Base-by-base conservation (phyloP, 2,113 vertebrate species). In the Chaetodon auriga region DNA sequence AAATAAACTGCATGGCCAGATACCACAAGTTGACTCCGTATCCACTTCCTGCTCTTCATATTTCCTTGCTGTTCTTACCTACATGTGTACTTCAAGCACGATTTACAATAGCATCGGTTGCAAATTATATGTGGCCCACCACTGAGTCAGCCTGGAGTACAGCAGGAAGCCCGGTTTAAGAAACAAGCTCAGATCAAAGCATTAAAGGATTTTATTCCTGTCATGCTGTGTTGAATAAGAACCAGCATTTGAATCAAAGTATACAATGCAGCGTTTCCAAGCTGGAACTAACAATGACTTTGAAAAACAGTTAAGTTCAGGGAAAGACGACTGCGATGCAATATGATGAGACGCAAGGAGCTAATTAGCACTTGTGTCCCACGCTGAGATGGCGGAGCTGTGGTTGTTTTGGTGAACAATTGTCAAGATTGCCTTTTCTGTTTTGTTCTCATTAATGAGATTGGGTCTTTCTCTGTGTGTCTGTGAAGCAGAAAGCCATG, bases 361-460 rank as follows among this genome's bases (percentile, higher is more conserved):
- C 79, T 92, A 91, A 93, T 93, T 91, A 92, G 86, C 72, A 19
- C 66, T 68, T 41, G 80, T 72, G 81, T 83, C 62, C 81, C 90
- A 82, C n/a, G 75, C 84, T 86, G 90, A 65, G 86, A 84, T 81
- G 71, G 61, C 7, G 0, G 62, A 19, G 70, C 81, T 78, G 36
- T 74, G 69, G 80, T 73, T 75, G 82, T 90, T 92, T 85, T 88
- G 71, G 80, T 82, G 82, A 87, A 90, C 80, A 84, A 73, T 88
- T 90, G 90, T 92, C 75, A 87, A 83, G 79, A 91, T 78, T 85
- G 83, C 82, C 65, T 75, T 54, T 84, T 80, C 57, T 80, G 45
- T 84, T 91, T 80, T 86, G 78, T 83, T 85, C 82, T 91, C 86
- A 90, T 90, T 92, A 90, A 89, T 87, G 81, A 87, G 79, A 85